Evolutionary conservation across 2,888 invertebrate species (phyloP).

Genomic region (Scelioninae gen. 1): DNA sequence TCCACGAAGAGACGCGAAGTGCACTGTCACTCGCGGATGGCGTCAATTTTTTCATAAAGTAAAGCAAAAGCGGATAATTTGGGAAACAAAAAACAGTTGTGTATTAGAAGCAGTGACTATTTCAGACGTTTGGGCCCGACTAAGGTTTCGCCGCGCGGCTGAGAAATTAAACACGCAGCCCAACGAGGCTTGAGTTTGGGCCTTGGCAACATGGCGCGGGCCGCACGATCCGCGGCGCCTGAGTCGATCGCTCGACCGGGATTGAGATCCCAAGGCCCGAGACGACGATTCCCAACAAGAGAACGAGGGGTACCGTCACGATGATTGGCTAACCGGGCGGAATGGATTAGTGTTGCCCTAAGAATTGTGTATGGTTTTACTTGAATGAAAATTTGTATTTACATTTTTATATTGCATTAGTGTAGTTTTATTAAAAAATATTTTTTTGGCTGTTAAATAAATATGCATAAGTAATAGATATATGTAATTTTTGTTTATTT

Average conservation of each 20-base stretch:
- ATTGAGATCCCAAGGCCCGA: slow-evolving; percentile 63
- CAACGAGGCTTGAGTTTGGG: slow-evolving; percentile 55
- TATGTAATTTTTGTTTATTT: no score
- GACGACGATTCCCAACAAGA: slow-evolving; percentile 30
- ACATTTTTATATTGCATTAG: no score
- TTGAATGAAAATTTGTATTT: no score
- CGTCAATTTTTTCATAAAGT: slow-evolving; percentile 22
- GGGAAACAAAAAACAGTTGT: background rate
- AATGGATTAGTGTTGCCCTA: no score
- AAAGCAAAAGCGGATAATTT: background rate
- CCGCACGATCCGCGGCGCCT: no score
- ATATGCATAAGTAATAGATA: no score
- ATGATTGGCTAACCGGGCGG: slow-evolving; percentile 40
- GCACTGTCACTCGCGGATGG: slow-evolving; percentile 44
- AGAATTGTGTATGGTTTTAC: no score
- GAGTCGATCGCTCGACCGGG: slow-evolving; percentile 72
- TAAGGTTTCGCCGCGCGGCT: slow-evolving; percentile 15
- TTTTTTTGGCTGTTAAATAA: no score
- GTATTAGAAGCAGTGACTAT: slow-evolving; percentile 12
- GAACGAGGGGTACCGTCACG: slow-evolving; percentile 56
- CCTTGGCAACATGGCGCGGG: slow-evolving; percentile 75
- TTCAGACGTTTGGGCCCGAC: slow-evolving; percentile 44
- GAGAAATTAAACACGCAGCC: slow-evolving; percentile 42
- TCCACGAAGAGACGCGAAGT: slow-evolving; percentile 43
- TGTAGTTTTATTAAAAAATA: no score